Evolutionary conservation across 2,797 vertebrate species (phyloP), one percentile per base, ranked within the genome.

Genomic region (Anguilla megastoma): DNA sequence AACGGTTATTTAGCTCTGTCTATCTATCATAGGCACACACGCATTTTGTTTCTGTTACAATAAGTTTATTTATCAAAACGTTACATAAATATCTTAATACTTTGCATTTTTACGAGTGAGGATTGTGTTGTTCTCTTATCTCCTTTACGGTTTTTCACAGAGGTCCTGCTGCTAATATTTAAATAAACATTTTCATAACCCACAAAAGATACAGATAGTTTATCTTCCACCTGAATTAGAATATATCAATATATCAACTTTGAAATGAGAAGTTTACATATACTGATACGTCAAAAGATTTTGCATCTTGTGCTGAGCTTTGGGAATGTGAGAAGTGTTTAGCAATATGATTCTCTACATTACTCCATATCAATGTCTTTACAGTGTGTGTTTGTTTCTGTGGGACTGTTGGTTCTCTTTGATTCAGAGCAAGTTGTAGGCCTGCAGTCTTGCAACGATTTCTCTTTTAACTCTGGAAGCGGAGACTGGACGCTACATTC

Each of bases 21-120:
- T 95, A 94, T 95, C 95, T 96, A 96, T 94, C 94, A 89, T 56
- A 86, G 93, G 95, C 94, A 94, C 93, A 95, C 94, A 96, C 94
- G 95, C 90, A 94, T 93, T 88, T 90, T 94, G 93, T 93, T 95
- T 94, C 95, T 96, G 96, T 97, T 98, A 97, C 97, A 97, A 96
- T 97, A 97, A 95, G 97, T 99, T 99, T 99, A 99, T 99, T 99
- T 98, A 98, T 97, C 95, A 98, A 98, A 99, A 97, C 95, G 97
- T 97, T 97, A 99, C 98, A 99, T 99, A 99, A 99, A 99, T 99
- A 99, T 98, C 98, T 96, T 97, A 97, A 98, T 98, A 97, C 97
- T 97, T 97, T 98, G 96, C 88, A 87, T 95, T 98, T 98, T 98
- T 98, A 97, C 97, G 97, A 95, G 95, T 96, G 96, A 97, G 96